Evolutionary conservation across 2,113 vertebrate species (phyloP).

Genomic region (Chlorocebus sabaeus): DNA sequence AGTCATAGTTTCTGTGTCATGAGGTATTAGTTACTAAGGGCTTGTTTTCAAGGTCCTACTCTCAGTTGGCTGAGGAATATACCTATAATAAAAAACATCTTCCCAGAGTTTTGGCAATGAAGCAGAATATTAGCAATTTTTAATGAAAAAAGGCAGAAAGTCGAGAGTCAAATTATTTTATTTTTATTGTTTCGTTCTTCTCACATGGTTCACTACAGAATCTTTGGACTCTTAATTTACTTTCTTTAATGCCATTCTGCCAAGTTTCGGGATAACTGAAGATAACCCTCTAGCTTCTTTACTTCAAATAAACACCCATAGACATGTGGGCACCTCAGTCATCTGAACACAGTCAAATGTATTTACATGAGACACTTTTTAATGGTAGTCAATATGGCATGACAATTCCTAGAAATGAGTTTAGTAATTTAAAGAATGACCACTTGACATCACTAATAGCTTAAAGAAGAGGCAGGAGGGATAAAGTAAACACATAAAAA

Average conservation of each 20-base stretch:
- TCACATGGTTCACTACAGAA: not conserved
- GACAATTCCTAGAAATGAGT: not conserved
- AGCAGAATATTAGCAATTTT: slow-evolving; percentile 27
- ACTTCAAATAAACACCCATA: not conserved
- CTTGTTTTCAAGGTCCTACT: slow-evolving; percentile 22
- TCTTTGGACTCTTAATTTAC: not conserved
- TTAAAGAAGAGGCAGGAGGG: not conserved
- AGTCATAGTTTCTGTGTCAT: not conserved
- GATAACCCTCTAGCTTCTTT: not conserved
- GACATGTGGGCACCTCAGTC: not conserved
- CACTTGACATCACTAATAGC: not conserved
- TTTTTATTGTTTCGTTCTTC: slow-evolving; percentile 15
- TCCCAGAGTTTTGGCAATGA: not conserved
- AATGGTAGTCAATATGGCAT: not conserved
- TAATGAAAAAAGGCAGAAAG: not conserved
- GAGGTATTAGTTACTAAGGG: not conserved
- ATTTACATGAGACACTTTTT: not conserved
- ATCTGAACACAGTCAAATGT: not conserved
- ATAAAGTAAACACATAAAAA: not conserved
- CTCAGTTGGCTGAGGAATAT: not conserved
- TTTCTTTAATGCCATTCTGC: not conserved
- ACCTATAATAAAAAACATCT: not conserved
- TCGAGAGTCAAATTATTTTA: slow-evolving; percentile 15
- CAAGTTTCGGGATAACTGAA: not conserved
- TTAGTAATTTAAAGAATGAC: not conserved